Percentiles rank a stretch among this genome's conserved stretches.
These are phyloP conservation scores for Haemorhous mexicanus DNA, from an alignment of 2,113 vertebrate species.

Conservation along the genomic window DNA sequence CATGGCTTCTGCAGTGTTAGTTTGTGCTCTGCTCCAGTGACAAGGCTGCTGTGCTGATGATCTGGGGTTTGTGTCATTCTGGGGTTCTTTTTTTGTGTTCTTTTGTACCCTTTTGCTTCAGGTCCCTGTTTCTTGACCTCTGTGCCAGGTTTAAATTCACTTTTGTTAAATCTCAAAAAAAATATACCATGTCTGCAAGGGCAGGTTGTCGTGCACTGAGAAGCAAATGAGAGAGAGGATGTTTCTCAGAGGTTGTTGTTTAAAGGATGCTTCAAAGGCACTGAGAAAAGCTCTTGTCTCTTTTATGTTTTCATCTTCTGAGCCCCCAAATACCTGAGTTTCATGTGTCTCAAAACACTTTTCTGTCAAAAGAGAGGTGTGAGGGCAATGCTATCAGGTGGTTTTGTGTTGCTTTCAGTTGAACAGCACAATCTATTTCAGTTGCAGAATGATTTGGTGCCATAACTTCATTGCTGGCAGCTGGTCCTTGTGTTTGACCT, in stretches of 20 bases:
- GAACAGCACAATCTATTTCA: not conserved
- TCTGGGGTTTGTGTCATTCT: not conserved
- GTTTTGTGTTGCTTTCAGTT: not conserved
- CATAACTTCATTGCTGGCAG: not conserved
- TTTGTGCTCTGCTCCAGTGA: not conserved
- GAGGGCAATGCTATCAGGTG: not conserved
- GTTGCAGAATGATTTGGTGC: not conserved
- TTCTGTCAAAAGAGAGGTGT: not conserved
- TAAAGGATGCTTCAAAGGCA: not conserved
- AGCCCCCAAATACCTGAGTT: not conserved
- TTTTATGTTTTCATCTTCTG: not conserved
- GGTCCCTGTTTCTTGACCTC: not conserved
- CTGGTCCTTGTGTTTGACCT: not conserved
- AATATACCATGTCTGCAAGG: not conserved
- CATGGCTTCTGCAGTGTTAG: not conserved
- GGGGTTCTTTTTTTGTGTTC: not conserved
- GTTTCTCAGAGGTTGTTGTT: not conserved
- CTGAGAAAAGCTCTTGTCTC: not conserved
- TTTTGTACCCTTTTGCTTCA: not conserved
- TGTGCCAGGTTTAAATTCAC: not conserved
- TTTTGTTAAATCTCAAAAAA: not conserved
- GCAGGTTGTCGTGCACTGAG: not conserved
- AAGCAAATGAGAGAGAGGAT: not conserved
- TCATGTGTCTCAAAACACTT: not conserved
- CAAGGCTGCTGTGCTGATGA: not conserved